A percentile compares a stretch with the other conserved stretches of the same genome.
These are phyloP conservation scores for Entomobrya multifasciata DNA, from an alignment of 2,888 invertebrate species.

Conservation along the genomic window DNA sequence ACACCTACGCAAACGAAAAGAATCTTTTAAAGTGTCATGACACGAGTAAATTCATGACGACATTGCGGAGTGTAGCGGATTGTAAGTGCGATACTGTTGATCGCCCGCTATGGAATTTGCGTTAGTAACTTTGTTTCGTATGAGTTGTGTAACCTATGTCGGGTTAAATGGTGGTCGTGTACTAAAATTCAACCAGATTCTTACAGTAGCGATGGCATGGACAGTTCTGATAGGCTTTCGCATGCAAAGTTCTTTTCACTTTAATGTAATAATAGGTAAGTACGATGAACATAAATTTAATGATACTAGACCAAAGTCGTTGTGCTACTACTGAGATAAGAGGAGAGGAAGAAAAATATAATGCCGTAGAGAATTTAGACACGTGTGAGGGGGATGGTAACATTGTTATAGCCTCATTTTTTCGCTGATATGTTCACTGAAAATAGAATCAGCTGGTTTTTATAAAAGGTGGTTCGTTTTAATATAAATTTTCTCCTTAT, in stretches of 20 bases:
- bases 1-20: not conserved
- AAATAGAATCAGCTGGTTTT: constrained; percentile 6
- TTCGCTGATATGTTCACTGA: not conserved
- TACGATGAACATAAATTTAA: constrained; percentile 25
- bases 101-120: not conserved
- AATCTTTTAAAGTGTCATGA: constrained; percentile 16
- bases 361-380: constrained; percentile 11
- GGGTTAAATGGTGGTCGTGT: constrained; percentile 8
- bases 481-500: too few species aligned
- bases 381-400: not conserved
- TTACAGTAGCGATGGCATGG: too few species aligned
- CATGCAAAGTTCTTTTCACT: too few species aligned
- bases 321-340: not conserved
- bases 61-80: constrained; percentile 23
- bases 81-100: constrained; percentile 11
- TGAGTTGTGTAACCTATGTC: not conserved
- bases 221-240: too few species aligned
- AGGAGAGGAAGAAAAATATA: too few species aligned
- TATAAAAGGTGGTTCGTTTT: too few species aligned
- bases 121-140: not conserved
- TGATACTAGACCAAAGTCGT: not conserved
- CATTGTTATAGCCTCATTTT: constrained; percentile 12
- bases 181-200: not conserved
- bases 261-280: not conserved
- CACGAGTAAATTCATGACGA: constrained; percentile 65